Base-by-base conservation (phyloP, 2,797 vertebrate species). In the Spheniscus humboldti region DNA sequence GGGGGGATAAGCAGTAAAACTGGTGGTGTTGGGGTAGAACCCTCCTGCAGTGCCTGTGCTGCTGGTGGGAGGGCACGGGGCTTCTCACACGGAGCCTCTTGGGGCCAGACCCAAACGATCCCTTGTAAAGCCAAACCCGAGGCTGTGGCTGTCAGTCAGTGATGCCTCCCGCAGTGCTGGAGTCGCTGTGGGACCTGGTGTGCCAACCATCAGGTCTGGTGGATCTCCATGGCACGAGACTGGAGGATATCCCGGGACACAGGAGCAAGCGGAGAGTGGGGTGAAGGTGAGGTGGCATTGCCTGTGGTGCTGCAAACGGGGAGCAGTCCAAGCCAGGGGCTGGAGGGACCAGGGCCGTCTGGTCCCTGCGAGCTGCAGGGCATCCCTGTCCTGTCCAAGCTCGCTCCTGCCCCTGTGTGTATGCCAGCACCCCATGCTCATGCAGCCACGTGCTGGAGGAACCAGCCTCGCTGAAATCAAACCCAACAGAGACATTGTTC, bases 381-480 rank as follows among this genome's bases (percentile, higher is more conserved):
- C 9, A 1, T 41, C 59, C 37, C 24, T n/a, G 37, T 48, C 57
- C 48, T 13, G 18, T n/a, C 60, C 2, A 1, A 35, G 75, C 47
- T 50, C 4, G 9, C 28, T 52, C n/a, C 35, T 27, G 30, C 35
- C 57, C n/a, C n/a, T 18, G 57, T 1, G 9, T 11, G 0, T 8
- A 20, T 31, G 55, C 73, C 22, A 8, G 73, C 57, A 39, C 57
- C 28, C n/a, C 4, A 5, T 4, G 4, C 20, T 31, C 5, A 1
- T 37, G 43, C 43, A 31, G 43, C n/a, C n/a, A 6, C 1, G 3
- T 5, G 7, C 43, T 39, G 23, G n/a, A 25, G 17, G 45, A 39
- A 33, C 22, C 2, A 6, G 35, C 45, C 28, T 4, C 0, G 4
- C 73, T 2, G 2, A 62, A 39, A 77, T 27, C 22, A 39, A 78